Evolutionary conservation across 2,888 invertebrate species (phyloP).

Genomic region (Dryobotodes eremita): DNA sequence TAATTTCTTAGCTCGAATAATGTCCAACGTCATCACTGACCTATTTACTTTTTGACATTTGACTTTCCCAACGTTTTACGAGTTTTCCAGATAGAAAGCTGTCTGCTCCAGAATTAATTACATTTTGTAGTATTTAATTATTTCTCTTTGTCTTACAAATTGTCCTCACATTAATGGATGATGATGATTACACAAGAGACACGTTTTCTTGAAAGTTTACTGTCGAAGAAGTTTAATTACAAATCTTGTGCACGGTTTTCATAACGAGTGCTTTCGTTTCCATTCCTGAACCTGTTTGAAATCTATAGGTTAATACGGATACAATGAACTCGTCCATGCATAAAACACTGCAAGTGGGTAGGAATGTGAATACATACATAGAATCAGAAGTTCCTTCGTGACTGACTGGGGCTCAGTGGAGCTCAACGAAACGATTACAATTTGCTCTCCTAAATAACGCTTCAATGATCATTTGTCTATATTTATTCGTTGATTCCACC

Average conservation of each 20-base stretch:
- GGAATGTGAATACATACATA: slow-evolving; percentile 63
- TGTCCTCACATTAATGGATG: slow-evolving; percentile 14
- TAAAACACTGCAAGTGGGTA: slow-evolving; percentile 62
- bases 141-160: slow-evolving; percentile 31
- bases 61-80: slow-evolving; percentile 10
- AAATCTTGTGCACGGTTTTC: slow-evolving; percentile 31
- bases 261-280: slow-evolving; percentile 13
- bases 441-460: slow-evolving; percentile 56
- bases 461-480: slow-evolving; percentile 44
- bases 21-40: not conserved
- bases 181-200: slow-evolving; percentile 23
- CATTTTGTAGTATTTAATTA: slow-evolving; percentile 13
- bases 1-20: not conserved
- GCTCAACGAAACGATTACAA: slow-evolving; percentile 44
- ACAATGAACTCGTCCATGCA: slow-evolving; percentile 56
- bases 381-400: slow-evolving; percentile 47
- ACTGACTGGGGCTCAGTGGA: slow-evolving; percentile 37
- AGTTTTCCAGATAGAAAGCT: slow-evolving; percentile 13
- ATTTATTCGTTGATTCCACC: slow-evolving; percentile 28
- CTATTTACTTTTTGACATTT: slow-evolving; percentile 3
- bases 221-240: slow-evolving; percentile 31
- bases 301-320: slow-evolving; percentile 59
- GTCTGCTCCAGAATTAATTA: slow-evolving; percentile 19
- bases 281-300: slow-evolving; percentile 53
- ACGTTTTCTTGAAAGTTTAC: slow-evolving; percentile 35